Evolutionary conservation across 2,113 vertebrate species (phyloP), one percentile per base, ranked within the genome.

Genomic region (Zosterops japonicus): DNA sequence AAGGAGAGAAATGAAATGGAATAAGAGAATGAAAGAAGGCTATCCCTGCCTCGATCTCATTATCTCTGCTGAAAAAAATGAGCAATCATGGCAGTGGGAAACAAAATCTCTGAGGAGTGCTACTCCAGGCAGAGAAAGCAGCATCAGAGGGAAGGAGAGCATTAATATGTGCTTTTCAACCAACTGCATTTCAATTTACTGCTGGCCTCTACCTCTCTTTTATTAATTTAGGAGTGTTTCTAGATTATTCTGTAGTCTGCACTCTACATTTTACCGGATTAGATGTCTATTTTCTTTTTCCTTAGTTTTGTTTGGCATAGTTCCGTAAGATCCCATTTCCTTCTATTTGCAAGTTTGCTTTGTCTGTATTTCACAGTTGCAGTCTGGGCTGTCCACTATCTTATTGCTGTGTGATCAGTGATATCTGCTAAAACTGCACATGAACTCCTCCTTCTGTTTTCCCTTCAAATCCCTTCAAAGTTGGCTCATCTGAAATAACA

Each of bases 401-500:
- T 84, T 96, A 89, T 89, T 87, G 29, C 36, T 57, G 53, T 78
- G 44, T 90, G 59, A 82, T 93, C 91, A 94, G 79, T 87, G 89
- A 20, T 79, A 93, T 55, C 83, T 90, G 57, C 86, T 93, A 14
- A 78, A 94, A 92, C 78, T 93, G 85, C 75, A 90, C 63, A 50
- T 12, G 50, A 96, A 81, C 90, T 94, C 71, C 74, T 96, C 94
- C 97, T 94, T 68, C 50, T 87, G 56, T 68, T 14, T 88, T 96
- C 57, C 76, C 95, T 94, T 94, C 71, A 53, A 85, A 86, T 82
- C 49, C 55, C 92, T 96, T 93, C 76, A 56, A 96, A 86, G 29
- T 28, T 74, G 91, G 85, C 65, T 97, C 89, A 92, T 95, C 79
- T 94, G 82, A 97, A 97, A 71, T 49, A 96, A 95, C 71, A 97